phyloP scores from a whole-genome alignment of 1,140 invertebrate species.

The Bombus soroeensis region DNA sequence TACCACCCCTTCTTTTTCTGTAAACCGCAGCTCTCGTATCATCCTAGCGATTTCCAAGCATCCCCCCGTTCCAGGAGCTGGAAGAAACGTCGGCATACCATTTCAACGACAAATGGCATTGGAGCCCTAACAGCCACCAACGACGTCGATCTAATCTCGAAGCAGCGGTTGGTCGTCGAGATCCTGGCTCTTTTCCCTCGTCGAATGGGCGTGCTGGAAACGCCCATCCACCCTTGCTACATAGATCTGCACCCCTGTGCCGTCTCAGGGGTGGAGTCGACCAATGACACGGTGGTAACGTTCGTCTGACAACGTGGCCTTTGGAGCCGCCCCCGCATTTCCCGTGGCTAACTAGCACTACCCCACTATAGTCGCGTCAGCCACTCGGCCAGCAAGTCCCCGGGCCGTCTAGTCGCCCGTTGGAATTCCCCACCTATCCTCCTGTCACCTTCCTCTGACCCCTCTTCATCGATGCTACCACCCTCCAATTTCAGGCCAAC shows the following conservation, averaged over 20 bases:
- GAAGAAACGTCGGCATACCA: constrained; percentile 21
- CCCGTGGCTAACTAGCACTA: constrained; percentile 77
- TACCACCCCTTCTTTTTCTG: constrained; percentile 44
- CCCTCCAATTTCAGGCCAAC: constrained; percentile 52
- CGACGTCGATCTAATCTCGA: constrained; percentile 49
- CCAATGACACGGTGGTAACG: constrained; percentile 78
- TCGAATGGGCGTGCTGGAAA: constrained; percentile 58
- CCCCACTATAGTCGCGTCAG: constrained; percentile 72
- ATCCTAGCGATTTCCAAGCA: constrained; percentile 16
- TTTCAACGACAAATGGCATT: constrained; percentile 35
- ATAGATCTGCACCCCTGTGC: constrained; percentile 46
- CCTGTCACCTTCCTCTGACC: constrained; percentile 45
- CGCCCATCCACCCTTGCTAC: constrained; percentile 64
- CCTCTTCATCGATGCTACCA: constrained; percentile 16
- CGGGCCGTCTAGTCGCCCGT: constrained; percentile 64
- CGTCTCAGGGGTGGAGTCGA: constrained; percentile 73
- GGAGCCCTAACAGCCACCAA: constrained; percentile 27
- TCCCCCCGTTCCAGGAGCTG: neutral
- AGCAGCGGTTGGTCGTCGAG: constrained; percentile 53
- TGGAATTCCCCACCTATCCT: constrained; percentile 57
- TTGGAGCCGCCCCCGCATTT: constrained; percentile 73
- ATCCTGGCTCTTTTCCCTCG: constrained; percentile 17
- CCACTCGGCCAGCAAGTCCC: constrained; percentile 82
- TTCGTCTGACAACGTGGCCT: constrained; percentile 78
- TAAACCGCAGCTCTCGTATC: constrained; percentile 25